Evolutionary conservation across 2,113 vertebrate genomes (phyloP).

Genomic region (Phalacrocorax pelagicus): DNA sequence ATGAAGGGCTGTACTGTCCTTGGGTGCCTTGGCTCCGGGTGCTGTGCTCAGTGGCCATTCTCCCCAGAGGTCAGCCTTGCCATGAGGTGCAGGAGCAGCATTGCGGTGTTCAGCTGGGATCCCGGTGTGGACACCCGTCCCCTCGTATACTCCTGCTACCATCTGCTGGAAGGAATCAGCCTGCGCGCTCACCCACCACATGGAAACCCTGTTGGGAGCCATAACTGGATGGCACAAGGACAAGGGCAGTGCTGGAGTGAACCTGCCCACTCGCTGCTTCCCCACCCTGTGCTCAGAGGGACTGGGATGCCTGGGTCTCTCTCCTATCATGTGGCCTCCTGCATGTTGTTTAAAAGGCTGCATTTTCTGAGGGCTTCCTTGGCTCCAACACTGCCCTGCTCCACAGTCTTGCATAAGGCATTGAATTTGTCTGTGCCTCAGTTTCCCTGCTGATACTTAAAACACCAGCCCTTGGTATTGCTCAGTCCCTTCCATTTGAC

Average conservation of each 20-base stretch:
- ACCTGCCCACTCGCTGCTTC: rapidly evolving
- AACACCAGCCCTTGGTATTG: background rate
- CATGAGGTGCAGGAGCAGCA: background rate
- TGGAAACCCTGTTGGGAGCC: background rate
- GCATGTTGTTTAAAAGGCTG: background rate
- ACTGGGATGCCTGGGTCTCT: rapidly evolving
- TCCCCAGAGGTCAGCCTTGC: background rate
- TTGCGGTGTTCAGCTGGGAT: rapidly evolving
- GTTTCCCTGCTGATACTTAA: background rate
- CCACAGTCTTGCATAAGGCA: background rate
- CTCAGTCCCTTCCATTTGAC: background rate
- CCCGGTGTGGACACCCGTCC: background rate
- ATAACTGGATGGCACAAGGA: rapidly evolving
- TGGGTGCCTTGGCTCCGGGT: background rate
- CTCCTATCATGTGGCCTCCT: background rate
- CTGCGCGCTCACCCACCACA: background rate
- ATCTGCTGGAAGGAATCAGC: constrained; percentile 61
- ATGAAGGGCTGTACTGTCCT: background rate
- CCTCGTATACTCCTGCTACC: constrained; percentile 55
- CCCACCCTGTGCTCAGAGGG: background rate
- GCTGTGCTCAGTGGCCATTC: background rate
- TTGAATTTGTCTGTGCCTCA: background rate
- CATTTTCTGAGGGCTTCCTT: background rate
- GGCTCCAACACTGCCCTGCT: background rate
- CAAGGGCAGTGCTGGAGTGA: rapidly evolving